phyloP scores from a whole-genome alignment of 2,888 invertebrate genomes.

The Smittia sp. region DNA sequence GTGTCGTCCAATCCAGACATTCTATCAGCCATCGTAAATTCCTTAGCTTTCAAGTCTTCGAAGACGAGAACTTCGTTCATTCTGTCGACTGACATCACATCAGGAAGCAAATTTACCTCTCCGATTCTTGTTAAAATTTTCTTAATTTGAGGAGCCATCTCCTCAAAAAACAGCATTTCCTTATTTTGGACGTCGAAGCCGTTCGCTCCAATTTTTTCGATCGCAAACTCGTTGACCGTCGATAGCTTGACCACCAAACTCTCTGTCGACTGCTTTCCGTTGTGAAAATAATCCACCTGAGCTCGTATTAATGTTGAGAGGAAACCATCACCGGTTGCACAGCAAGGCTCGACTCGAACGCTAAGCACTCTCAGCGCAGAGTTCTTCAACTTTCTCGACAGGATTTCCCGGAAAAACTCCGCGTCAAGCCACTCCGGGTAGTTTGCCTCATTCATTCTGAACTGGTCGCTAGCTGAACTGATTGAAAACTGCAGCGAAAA shows the following conservation, averaged over 20 bases:
- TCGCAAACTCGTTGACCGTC: background rate
- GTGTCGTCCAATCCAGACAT: conserved; percentile 57
- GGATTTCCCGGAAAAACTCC: background rate
- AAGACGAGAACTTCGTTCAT: conserved; percentile 45
- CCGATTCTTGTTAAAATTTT: conserved; percentile 48
- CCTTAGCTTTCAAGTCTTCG: conserved; percentile 56
- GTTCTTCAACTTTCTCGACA: background rate
- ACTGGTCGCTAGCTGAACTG: too few relatives aligned
- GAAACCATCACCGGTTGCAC: background rate
- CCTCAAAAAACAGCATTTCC: conserved; percentile 42
- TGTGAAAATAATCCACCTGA: background rate
- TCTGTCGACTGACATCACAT: conserved; percentile 48
- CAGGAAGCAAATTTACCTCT: conserved; percentile 50
- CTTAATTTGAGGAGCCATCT: conserved; percentile 53
- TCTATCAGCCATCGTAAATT: conserved; percentile 57
- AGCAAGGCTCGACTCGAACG: background rate
- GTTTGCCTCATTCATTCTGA: background rate
- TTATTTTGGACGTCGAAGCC: conserved; percentile 42
- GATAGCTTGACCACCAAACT: background rate
- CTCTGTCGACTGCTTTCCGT: background rate
- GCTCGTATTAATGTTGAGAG: background rate
- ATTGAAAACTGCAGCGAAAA: too few relatives aligned
- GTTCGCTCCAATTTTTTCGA: background rate
- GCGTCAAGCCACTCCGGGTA: background rate
- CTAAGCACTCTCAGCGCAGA: background rate